phyloP scores from a whole-genome alignment of 2,113 vertebrate genomes.

The Oncorhynchus clarkii region DNA sequence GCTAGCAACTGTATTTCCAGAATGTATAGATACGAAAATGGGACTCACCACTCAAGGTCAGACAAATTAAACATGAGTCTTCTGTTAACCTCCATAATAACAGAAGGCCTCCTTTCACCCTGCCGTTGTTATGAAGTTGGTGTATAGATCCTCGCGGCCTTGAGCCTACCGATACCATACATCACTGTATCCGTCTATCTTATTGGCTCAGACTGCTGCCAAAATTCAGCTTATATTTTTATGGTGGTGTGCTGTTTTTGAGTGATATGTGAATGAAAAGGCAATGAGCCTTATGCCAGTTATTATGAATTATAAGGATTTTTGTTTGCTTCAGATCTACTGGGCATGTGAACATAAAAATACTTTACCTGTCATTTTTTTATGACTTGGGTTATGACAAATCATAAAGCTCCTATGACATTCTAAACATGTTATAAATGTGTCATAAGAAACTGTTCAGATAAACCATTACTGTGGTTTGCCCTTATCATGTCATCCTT shows the following conservation, averaged over 20 bases:
- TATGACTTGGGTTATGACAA: not conserved
- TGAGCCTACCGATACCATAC: conserved; percentile 2
- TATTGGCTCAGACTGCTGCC: not conserved
- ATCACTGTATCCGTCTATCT: not conserved
- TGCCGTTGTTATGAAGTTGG: not conserved
- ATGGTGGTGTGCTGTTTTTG: not conserved
- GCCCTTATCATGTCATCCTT: too few species aligned
- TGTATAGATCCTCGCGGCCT: conserved; percentile 3
- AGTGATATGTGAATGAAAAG: not conserved
- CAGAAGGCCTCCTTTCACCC: not conserved
- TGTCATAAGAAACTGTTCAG: too few species aligned
- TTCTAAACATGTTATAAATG: too few species aligned
- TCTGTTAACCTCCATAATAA: conserved; percentile 15
- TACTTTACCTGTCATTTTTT: too few species aligned
- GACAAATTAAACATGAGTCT: not conserved
- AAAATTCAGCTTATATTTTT: not conserved
- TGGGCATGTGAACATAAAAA: not conserved
- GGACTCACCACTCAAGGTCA: conserved; percentile 14
- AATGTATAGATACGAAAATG: not conserved
- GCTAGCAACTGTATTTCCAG: not conserved
- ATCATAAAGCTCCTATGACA: not conserved
- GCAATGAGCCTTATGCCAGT: not conserved
- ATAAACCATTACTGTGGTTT: too few species aligned
- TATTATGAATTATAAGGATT: not conserved
- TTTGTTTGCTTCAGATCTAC: not conserved